These are phyloP conservation scores for Dryococelus australis DNA, from an alignment of 2,888 invertebrate genomes.

Conservation along the genomic window DNA sequence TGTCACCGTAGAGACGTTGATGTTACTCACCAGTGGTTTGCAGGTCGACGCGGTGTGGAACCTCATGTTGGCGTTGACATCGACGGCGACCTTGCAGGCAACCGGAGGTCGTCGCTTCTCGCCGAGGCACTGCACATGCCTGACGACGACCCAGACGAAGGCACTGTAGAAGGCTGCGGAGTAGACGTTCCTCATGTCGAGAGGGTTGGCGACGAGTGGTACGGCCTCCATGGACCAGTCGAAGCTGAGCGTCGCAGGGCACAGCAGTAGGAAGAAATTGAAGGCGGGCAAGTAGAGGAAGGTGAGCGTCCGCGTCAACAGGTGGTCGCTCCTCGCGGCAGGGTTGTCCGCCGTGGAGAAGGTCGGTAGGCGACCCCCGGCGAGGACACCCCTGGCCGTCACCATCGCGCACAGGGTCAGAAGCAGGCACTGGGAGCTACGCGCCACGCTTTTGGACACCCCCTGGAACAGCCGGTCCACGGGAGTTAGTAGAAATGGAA, in stretches of 20 bases:
- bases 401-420: slow-evolving; percentile 60
- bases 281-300: slow-evolving; percentile 59
- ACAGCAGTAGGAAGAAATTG: slow-evolving; percentile 60
- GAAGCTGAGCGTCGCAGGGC: slow-evolving; percentile 62
- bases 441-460: not conserved
- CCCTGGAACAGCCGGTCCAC: not conserved
- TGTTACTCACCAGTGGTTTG: too few relatives aligned
- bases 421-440: not conserved
- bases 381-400: slow-evolving; percentile 50
- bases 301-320: slow-evolving; percentile 58
- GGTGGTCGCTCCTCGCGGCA: slow-evolving; percentile 58
- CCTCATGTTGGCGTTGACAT: slow-evolving; percentile 33
- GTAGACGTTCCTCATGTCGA: slow-evolving; percentile 58
- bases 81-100: slow-evolving; percentile 46
- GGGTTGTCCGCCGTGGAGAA: slow-evolving; percentile 63
- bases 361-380: slow-evolving; percentile 56
- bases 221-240: slow-evolving; percentile 69
- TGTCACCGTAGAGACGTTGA: too few relatives aligned
- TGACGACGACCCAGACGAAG: slow-evolving; percentile 29
- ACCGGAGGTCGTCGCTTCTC: not conserved
- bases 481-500: too few relatives aligned
- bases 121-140: not conserved
- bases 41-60: not conserved
- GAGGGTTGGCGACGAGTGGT: slow-evolving; percentile 54
- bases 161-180: slow-evolving; percentile 55